Base-by-base conservation (phyloP, 2,797 vertebrate genomes). In the Mareca penelope region DNA sequence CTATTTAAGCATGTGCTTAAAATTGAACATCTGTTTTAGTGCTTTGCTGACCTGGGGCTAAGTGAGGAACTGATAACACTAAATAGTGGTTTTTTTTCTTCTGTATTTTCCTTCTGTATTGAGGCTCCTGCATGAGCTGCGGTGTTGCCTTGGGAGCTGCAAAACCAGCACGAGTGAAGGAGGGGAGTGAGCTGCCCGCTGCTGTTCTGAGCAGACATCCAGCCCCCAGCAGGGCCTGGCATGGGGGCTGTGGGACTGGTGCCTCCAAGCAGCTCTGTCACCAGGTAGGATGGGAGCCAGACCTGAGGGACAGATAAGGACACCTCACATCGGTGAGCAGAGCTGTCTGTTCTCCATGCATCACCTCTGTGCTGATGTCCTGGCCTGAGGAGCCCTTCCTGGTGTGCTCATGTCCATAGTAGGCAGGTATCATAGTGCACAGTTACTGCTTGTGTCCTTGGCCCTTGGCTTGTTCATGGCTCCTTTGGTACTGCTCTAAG, bases 241-340 rank as follows among this genome's bases (percentile, higher is more conserved):
- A 37, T 10, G 28, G 40, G 39, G 61, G 18, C 48, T 42, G 39
- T 14, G 39, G 61, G 17, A 8, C 61, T 52, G 23, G 56, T 69
- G 29, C 15, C 63, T 44, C 39, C 0, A 0, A 42, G 31, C 13
- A 28, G 23, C 68, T 42, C 21, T 24, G 22, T 14, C 0, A 1
- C 11, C 37, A 31, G 31, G 46, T 11, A 76, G 35, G 46, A 19
- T 19, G 8, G 18, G 22, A 40, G 21, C 22, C 5, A 2, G 61
- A 42, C 50, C 35, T 57, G 55, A 39, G 69, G 42, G 13, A 17
- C 4, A 0, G 7, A 4, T 28, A 42, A 26, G 35, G 73, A 37
- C 1, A 0, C 10, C 2, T 24, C 7, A 4, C 15, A 35, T 18
- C 1, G 0, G 21, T 0, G 0, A 59, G 46, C 39, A 39, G 68